A percentile compares a stretch with the other conserved stretches of the same genome.
Conservation (phyloP, 2,113 vertebrate genomes). For the Pterophyllum scalare region DNA sequence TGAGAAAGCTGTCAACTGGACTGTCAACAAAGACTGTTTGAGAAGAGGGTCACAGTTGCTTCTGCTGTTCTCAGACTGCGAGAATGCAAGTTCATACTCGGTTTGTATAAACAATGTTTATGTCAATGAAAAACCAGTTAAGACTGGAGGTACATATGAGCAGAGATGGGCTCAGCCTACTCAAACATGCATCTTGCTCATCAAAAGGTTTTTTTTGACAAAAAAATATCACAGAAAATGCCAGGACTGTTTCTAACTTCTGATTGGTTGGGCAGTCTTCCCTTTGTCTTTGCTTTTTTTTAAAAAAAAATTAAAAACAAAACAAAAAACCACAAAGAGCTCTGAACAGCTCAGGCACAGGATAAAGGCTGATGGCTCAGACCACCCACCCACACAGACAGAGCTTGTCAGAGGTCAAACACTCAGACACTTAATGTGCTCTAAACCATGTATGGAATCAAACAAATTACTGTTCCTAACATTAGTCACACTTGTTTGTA, state of each 20-base stretch:
- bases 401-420: not conserved
- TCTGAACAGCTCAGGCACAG: not conserved
- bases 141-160: not conserved
- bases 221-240: not conserved
- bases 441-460: not conserved
- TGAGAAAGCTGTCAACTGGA: not conserved
- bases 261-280: not conserved
- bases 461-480: not conserved
- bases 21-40: not conserved
- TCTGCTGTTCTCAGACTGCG: not conserved
- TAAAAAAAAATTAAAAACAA: not conserved
- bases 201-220: not conserved
- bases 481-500: not conserved
- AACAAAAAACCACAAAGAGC: not conserved
- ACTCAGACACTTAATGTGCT: not conserved
- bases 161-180: not conserved
- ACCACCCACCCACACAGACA: accelerated
- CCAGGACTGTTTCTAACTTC: not conserved
- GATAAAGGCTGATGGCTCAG: not conserved
- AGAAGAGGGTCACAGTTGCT: too few species aligned
- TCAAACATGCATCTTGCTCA: not conserved
- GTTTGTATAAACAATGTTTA: not conserved
- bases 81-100: not conserved
- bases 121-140: not conserved
- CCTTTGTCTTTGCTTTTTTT: not conserved